Base-by-base conservation (phyloP, 2,113 vertebrate genomes). In the Rhabdornis inornatus region DNA sequence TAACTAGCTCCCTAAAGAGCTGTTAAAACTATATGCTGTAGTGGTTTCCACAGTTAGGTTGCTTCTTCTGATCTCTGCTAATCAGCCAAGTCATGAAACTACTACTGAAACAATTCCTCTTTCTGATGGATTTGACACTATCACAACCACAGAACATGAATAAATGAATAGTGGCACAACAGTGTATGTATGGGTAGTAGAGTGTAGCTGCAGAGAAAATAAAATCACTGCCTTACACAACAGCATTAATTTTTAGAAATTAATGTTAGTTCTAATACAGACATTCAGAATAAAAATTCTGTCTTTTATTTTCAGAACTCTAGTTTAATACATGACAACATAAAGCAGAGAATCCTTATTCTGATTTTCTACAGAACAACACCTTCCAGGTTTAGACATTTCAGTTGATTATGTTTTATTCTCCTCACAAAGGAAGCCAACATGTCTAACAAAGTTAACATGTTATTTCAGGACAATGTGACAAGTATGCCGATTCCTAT, bases 1-100 rank as follows among this genome's bases (percentile, higher is more conserved):
- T 98, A 98, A 97, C 96, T 92, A 97, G 72, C 90, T 98, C 97
- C 97, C 97, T 86, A 80, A 98, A 98, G 97, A 96, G 96, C 96
- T 97, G 96, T 98, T 98, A 96, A 92, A 95, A 92, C 96, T 97
- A 94, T 92, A 95, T 92, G 93, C 94, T 96, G 89, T 90, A 96
- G 91, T 94, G 90, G 87, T 95, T 97, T 96, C 96, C 96, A 96
- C 90, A 97, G 96, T 94, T 96, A 94, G 39, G 81, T 94, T 96
- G 94, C 94, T 96, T 47, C 96, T 96, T 97, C 97, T 97, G 95
- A 98, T 98, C 95, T 97, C 96, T 94, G 95, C 86, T 98, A 95
- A 98, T 98, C 98, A 98, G 95, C 94, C 94, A 97, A 97, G 89
- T 96, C 30, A 5, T 97, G 96, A 97, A 96, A 97, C 60, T 85